Percentiles rank a stretch among this genome's conserved stretches.
phyloP scores from a whole-genome alignment of 2,797 vertebrate genomes.

The Acipenser transmontanus region DNA sequence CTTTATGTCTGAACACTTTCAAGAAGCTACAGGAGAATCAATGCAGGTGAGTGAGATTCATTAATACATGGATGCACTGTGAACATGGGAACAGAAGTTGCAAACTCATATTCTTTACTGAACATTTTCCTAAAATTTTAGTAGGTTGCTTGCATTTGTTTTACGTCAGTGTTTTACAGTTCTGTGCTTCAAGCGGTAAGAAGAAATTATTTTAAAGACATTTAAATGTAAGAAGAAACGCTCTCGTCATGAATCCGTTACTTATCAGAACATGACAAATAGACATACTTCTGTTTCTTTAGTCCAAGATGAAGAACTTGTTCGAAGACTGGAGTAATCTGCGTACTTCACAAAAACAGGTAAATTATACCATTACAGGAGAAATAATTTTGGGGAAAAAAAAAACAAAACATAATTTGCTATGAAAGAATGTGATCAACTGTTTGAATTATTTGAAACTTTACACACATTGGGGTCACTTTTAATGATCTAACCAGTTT shows the following conservation, averaged over 20 bases:
- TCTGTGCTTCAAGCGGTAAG: no score
- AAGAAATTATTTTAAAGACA: no score
- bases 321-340: constrained; percentile 65
- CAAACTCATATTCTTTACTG: not conserved
- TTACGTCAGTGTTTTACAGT: no score
- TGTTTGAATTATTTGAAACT: no score
- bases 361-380: constrained; percentile 34
- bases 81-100: no score
- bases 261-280: no score
- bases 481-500: no score
- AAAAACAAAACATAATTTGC: not conserved
- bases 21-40: constrained; percentile 54
- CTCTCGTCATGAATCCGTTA: no score
- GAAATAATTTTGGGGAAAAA: not conserved
- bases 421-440: not conserved
- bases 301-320: constrained; percentile 72
- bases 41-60: constrained; percentile 49
- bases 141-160: no score
- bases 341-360: constrained; percentile 67
- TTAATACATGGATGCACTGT: no score
- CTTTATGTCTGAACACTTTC: constrained; percentile 77
- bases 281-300: constrained; percentile 13
- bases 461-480: no score
- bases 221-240: no score
- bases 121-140: not conserved